These are phyloP conservation scores for Pelosia muscerda DNA, from an alignment of 2,888 invertebrate species.

Conservation along the genomic window DNA sequence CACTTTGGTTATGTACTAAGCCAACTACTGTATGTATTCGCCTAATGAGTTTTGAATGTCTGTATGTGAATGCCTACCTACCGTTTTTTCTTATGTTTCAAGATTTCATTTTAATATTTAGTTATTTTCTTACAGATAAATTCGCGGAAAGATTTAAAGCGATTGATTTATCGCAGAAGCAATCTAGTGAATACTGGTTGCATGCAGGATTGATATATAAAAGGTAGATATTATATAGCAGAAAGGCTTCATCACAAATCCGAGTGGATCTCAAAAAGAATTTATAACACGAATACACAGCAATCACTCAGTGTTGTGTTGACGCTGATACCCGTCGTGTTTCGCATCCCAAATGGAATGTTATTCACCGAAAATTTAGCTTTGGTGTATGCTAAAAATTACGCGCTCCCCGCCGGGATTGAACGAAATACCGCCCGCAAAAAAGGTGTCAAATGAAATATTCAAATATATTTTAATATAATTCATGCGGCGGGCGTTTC, in stretches of 20 bases:
- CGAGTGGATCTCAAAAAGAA: conserved; percentile 75
- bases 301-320: conserved; percentile 83
- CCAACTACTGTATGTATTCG: conserved; percentile 52
- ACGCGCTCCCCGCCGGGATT: conserved; percentile 81
- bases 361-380: conserved; percentile 83
- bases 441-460: conserved; percentile 88
- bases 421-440: conserved; percentile 85
- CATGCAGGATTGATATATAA: conserved; percentile 26
- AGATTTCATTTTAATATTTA: not conserved
- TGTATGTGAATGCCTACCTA: conserved; percentile 23
- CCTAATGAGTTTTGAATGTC: conserved; percentile 66
- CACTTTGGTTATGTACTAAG: conserved; percentile 59
- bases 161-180: not conserved
- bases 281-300: conserved; percentile 73
- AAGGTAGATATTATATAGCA: conserved; percentile 32
- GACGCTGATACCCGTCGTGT: conserved; percentile 84
- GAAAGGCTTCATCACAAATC: conserved; percentile 63
- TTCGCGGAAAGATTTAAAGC: not conserved
- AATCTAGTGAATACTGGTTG: not conserved
- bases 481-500: conserved; percentile 87
- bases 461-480: conserved; percentile 88
- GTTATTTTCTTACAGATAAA: not conserved
- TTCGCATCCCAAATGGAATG: conserved; percentile 84
- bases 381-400: conserved; percentile 85
- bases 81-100: not conserved